Conservation (phyloP, 1,140 invertebrate species). For the Neotoxoptera formosana region DNA sequence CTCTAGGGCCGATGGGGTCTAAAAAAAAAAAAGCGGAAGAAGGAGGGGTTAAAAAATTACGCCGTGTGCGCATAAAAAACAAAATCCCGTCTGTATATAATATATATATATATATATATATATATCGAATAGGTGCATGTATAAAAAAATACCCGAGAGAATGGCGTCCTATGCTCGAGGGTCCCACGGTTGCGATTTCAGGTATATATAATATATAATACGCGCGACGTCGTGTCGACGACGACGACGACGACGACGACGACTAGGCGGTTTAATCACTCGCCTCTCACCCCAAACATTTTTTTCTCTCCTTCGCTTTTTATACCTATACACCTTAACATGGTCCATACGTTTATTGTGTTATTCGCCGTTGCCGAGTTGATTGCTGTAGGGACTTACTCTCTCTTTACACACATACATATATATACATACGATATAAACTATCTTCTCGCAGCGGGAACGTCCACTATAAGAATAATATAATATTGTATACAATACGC, state of each 20-base stretch:
- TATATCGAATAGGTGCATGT: neutral
- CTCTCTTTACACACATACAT: neutral
- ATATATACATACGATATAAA: neutral
- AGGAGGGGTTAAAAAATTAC: constrained; percentile 53
- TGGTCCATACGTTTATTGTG: neutral
- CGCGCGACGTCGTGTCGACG: neutral
- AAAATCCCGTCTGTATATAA: constrained; percentile 1
- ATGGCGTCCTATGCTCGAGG: constrained; percentile 7
- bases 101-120: no score
- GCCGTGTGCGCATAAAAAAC: constrained; percentile 27
- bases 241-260: neutral
- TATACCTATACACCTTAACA: neutral
- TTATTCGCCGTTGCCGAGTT: constrained; percentile 1
- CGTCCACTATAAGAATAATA: neutral
- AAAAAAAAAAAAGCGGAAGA: constrained; percentile 39
- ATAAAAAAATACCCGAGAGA: constrained; percentile 36
- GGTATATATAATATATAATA: constrained; percentile 4
- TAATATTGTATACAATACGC: neutral
- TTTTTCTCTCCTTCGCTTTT: constrained; percentile 19
- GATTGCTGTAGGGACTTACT: constrained; percentile 38
- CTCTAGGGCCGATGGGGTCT: neutral
- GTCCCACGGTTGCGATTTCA: constrained; percentile 53
- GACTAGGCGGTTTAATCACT: constrained; percentile 33
- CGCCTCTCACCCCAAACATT: constrained; percentile 38
- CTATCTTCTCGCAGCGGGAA: constrained; percentile 43